These are phyloP conservation scores for Apogon hyalosoma DNA, from an alignment of 2,797 vertebrate genomes.

Conservation along the genomic window DNA sequence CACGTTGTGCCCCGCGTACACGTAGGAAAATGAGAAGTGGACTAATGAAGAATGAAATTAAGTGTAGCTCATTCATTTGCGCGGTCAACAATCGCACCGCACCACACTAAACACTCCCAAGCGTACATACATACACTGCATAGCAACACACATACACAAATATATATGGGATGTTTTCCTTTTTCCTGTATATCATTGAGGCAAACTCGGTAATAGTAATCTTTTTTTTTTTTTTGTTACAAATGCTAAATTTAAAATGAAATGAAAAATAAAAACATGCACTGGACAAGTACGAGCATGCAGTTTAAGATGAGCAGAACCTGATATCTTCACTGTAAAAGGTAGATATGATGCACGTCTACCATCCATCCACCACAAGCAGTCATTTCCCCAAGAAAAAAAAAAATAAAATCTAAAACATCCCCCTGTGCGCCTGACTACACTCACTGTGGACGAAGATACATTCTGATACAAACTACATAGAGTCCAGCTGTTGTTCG, in stretches of 20 bases:
- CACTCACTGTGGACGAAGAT: constrained; percentile 60
- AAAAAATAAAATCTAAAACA: too few species aligned
- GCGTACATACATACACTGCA: constrained; percentile 27
- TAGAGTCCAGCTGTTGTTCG: constrained; percentile 51
- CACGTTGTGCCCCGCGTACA: neutral
- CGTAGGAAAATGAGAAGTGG: constrained; percentile 31
- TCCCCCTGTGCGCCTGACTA: constrained; percentile 23
- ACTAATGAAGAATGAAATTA: constrained; percentile 40
- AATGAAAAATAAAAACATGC: constrained; percentile 79
- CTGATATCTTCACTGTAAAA: constrained; percentile 72
- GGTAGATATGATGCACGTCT: constrained; percentile 55
- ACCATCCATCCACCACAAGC: constrained; percentile 11
- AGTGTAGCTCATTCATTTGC: constrained; percentile 32
- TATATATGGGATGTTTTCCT: constrained; percentile 52
- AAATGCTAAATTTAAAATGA: neutral
- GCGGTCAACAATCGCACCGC: constrained; percentile 35
- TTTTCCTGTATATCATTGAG: constrained; percentile 75
- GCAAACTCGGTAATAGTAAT: constrained; percentile 81
- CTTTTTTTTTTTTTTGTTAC: neutral
- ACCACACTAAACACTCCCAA: constrained; percentile 18
- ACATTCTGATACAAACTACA: constrained; percentile 77
- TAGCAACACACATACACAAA: constrained; percentile 26
- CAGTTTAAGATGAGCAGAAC: constrained; percentile 78
- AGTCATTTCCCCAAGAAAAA: constrained; percentile 1
- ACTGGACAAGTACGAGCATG: constrained; percentile 85